Evolutionary conservation across 1,140 invertebrate genomes (phyloP), one percentile per base, ranked within the genome.

Genomic region (Proales similis): DNA sequence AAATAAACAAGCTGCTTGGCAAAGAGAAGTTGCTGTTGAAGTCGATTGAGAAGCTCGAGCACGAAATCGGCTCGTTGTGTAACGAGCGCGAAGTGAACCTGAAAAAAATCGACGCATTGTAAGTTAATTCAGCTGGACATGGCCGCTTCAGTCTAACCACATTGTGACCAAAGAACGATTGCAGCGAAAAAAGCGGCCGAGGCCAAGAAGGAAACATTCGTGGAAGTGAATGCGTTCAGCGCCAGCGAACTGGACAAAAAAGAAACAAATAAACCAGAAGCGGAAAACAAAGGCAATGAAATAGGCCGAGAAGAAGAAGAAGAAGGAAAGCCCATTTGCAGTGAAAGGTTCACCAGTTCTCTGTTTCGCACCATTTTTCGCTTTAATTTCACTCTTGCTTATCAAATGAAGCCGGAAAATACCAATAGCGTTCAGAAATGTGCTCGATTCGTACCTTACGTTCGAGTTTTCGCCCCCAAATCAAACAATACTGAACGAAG

Each of bases 41-140:
- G 45, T 57, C 51, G 20, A 39, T 57, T 12, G 6, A 36, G 9
- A 57, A 57, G 17, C 48, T 62, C 24, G 57, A 62, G 24, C 14
- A n/a, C 6, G 57, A 62, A n/a, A 62, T 62, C 27, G 48, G 17
- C 4, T n/a, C 26, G 22, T 30, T 62, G 17, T 36, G 36, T 19
- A 22, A 17, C 6, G 43, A 62, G 6, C 20, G 39, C 20, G 57
- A 62, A 19, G 2, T 24, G 7, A 11, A 62, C 38, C 26, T 62
- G 12, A 47, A 45, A 32, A 47, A 62, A 62, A 62, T 57, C 7
- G 51, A 62, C 57, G 9, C 36, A n/a, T 45, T 62, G 19, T 46
- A 29, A 46, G 57, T 46, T 6, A 26, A 22, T 62, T 46, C 38
- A 27, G 57, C 45, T 36, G 17, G 11, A 11, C 11, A 36, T 36